Evolutionary conservation across 2,888 invertebrate species (phyloP), one percentile per base, ranked within the genome.

Genomic region (Limnephilus rhombicus): DNA sequence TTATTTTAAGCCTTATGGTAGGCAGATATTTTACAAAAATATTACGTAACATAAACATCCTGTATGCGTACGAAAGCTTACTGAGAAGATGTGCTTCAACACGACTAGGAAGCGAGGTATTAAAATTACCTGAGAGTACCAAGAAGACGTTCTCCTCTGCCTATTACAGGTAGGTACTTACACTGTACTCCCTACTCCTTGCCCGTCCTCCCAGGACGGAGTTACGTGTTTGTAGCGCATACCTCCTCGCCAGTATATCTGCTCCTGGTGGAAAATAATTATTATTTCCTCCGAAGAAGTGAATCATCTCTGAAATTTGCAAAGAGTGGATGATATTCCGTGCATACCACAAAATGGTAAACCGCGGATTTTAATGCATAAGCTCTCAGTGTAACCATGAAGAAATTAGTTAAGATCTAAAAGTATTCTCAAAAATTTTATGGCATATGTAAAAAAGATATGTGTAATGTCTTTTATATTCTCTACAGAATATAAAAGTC

Each of bases 101-200:
- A 83, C 83, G 41, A 37, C 83, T 83, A 83, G 83, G 83, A 83
- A 83, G 37, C 83, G n/a, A 37, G 83, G 11, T 83, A 83, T 83
- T 83, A 83, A 83, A 34, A 83, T 34, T 83, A 83, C 83, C 34
- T 12, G 24, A 15, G 34, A 83, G 83, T 83, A 83, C 24, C 37
- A 24, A 41, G 24, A 83, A 37, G 83, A 18, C 34, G 37, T 24
- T 83, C 37, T 83, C 68, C 37, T 83, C 83, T 24, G 37, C 24
- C 24, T 83, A 37, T 82, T 82, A 29, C 29, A 31, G 82, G 13
- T 82, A 82, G 29, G 29, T 15, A 34, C 31, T 13, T 13, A 82
- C 29, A 82, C 7, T 29, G 15, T 34, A 83, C 37, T 68, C 68
- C 68, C n/a, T 9, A 68, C 53, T 53, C 68, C 68, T 68, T 24